Base-by-base conservation (phyloP, 2,113 vertebrate genomes). In the Ophiodon elongatus region DNA sequence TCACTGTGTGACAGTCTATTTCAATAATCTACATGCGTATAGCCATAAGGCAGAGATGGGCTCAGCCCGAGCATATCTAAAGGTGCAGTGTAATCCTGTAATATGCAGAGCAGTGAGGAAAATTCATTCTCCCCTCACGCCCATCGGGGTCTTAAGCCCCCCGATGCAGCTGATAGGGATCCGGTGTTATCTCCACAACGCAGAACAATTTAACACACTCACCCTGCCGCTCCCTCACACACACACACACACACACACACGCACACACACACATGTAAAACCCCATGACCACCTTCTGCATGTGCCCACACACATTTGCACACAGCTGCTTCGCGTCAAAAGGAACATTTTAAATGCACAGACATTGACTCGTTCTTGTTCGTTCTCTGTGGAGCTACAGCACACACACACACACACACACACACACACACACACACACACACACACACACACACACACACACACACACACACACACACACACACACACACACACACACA, bases 61-160 rank as follows among this genome's bases (percentile, higher is more conserved):
- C 90, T 92, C 73, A 92, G 85, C 86, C 82, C 73, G 1, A 86
- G 91, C 93, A 82, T 91, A 88, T 93, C 91, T 87, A 93, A 94
- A 94, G 92, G 91, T 94, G 92, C 93, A 90, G 88, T 95, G 95
- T 94, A 94, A 95, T 94, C 92, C 94, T 87, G 92, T 93, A 94
- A 96, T 93, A 95, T 95, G 93, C 93, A 94, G 94, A 95, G 90
- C 83, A 75, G 92, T 91, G 91, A 90, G 91, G 92, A 92, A 90
- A 91, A 93, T 89, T 88, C 93, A 90, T 91, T 93, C 92, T 92
- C 84, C 86, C 85, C 89, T 92, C 86, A 90, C 84, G 69, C 91
- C 89, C 91, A 89, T 87, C 66, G 67, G 88, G 90, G 89, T 92
- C 94, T 92, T 94, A 92, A 92, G 92, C 93, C 93, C 86, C 86